These are phyloP conservation scores for Mirza zaza DNA, from an alignment of 2,113 vertebrate genomes.

Conservation along the genomic window DNA sequence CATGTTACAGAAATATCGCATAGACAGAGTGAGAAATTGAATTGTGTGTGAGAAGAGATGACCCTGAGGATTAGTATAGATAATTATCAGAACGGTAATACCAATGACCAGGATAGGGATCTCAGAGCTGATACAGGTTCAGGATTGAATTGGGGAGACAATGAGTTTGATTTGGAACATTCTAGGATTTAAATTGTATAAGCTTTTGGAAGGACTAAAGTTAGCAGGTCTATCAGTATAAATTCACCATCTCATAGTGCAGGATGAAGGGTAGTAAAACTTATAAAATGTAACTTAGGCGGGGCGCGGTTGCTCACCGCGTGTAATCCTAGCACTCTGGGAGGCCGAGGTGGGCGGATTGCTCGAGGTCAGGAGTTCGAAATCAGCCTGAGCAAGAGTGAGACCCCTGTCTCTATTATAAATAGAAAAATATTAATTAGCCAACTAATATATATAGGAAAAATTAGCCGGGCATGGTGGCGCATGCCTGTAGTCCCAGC, in stretches of 20 bases:
- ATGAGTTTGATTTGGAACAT: neutral
- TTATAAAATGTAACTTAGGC: neutral
- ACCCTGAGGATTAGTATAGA: neutral
- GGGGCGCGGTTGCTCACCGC: too few relatives aligned
- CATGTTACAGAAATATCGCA: neutral
- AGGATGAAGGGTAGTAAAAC: neutral
- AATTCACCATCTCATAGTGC: neutral
- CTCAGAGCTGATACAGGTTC: neutral
- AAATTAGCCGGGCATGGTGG: too few relatives aligned
- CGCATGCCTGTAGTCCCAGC: too few relatives aligned
- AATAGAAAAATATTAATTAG: too few relatives aligned
- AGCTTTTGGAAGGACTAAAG: neutral
- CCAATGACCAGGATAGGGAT: neutral
- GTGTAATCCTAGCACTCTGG: too few relatives aligned
- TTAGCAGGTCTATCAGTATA: neutral
- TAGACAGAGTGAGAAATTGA: neutral
- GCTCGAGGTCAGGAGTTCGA: too few relatives aligned
- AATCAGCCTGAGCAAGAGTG: too few relatives aligned
- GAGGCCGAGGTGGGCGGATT: too few relatives aligned
- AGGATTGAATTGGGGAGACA: neutral
- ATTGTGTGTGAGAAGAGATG: neutral
- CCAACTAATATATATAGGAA: too few relatives aligned
- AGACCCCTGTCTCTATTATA: too few relatives aligned
- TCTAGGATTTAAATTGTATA: neutral
- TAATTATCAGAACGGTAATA: neutral